Base-by-base conservation (phyloP, 1,140 invertebrate species). In the Theocolax elegans region DNA sequence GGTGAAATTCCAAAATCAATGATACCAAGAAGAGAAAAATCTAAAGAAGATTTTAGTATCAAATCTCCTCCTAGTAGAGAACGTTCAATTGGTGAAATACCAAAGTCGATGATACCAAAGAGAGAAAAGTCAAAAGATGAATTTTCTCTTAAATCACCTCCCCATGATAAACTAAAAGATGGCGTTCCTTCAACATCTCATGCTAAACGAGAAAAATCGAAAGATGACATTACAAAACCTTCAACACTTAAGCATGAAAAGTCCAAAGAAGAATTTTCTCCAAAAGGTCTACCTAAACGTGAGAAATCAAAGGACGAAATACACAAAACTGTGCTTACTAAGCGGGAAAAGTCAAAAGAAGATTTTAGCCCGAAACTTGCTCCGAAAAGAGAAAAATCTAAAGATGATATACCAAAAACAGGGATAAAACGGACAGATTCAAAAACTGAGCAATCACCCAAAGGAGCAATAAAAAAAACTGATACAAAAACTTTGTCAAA, bases 41-140 rank as follows among this genome's bases (percentile, higher is more conserved):
- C 19, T 19, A 17, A 44, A 29, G 25, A 3, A 1, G 9, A 51
- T n/a, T n/a, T n/a, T n/a, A 17, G 1, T 17, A 29, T 60, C 31
- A 29, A 65, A n/a, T n/a, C 21, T 1, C 9, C 9, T 25, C 40
- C 15, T 1, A 29, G 19, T 15, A 44, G 71, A 74, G 25, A 63
- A 49, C 48, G 12, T 4, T 63, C 60, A 7, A 12, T 15, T 19
- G 19, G 44, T 63, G 44, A 63, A 63, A 29, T 48, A 48, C 51
- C 38, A 2, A 54, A 42, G 3, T 54, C 49, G 0, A 42, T 66
- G 35, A 44, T 66, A 15, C 64, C 64, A 7, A 40, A 27, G 17
- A 54, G 51, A 44, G 44, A 66, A 60, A 59, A 48, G 49, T 54
- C 59, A 42, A 31, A 70, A 46, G 73, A 71, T 60, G 72, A 63